These are phyloP conservation scores for Amphimedon queenslandica DNA, from an alignment of 37 sponge, comb jelly and placozoan species.

Conservation along the genomic window DNA sequence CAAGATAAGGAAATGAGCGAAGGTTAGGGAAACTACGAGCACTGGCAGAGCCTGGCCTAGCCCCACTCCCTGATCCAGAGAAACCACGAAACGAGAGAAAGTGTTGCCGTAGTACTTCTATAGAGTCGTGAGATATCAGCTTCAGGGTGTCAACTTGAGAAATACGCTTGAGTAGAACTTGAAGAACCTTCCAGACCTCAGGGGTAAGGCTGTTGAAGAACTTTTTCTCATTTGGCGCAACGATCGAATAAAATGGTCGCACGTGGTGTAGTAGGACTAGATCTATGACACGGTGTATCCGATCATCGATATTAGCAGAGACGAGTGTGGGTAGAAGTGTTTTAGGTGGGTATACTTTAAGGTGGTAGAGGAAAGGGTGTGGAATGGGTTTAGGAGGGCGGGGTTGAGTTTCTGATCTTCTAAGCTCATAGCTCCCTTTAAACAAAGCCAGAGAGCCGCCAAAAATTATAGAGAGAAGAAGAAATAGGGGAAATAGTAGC, in stretches of 20 bases:
- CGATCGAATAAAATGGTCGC: constrained; percentile 33
- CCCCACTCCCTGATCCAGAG: not conserved
- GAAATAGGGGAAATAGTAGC: constrained; percentile 34
- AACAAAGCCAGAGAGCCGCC: constrained; percentile 31
- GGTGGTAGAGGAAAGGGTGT: not conserved
- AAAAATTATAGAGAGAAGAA: constrained; percentile 9
- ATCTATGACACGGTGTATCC: constrained; percentile 34
- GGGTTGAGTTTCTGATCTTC: constrained; percentile 40
- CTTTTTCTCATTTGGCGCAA: constrained; percentile 26
- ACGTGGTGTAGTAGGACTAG: constrained; percentile 43
- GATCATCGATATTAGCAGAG: constrained; percentile 23
- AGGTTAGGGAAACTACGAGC: constrained; percentile 29
- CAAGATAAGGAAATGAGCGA: constrained; percentile 51
- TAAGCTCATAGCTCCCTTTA: constrained; percentile 26
- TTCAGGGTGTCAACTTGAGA: constrained; percentile 55
- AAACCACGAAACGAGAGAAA: constrained; percentile 41
- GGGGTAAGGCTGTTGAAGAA: constrained; percentile 56
- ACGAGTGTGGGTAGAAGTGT: constrained; percentile 15
- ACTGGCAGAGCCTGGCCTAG: not conserved
- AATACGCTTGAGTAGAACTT: constrained; percentile 21
- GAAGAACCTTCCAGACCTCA: constrained; percentile 48
- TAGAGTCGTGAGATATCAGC: constrained; percentile 47
- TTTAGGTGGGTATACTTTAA: constrained; percentile 41
- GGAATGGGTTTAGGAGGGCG: not conserved
- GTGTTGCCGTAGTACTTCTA: constrained; percentile 31